These are phyloP conservation scores for Sigmodon hispidus DNA, from an alignment of 2,113 vertebrate genomes.

Conservation along the genomic window DNA sequence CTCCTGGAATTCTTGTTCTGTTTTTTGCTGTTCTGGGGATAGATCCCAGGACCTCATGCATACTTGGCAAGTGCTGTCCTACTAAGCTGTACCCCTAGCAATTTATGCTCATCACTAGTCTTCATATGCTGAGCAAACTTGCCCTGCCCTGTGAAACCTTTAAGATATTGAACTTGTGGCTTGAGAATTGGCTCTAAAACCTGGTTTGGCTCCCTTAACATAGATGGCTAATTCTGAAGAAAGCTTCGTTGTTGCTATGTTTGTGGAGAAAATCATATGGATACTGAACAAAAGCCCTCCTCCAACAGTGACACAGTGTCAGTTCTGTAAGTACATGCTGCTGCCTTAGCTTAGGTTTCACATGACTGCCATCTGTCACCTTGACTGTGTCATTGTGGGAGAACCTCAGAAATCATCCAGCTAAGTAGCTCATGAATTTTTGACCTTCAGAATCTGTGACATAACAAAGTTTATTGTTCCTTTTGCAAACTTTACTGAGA, in stretches of 20 bases:
- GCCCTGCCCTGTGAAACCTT: background rate
- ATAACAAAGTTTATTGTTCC: background rate
- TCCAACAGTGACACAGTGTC: background rate
- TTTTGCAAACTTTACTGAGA: background rate
- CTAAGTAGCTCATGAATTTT: background rate
- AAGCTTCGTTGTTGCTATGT: background rate
- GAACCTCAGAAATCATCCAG: background rate
- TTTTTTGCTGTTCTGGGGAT: background rate
- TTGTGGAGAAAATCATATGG: background rate
- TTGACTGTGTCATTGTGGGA: background rate
- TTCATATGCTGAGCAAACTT: background rate
- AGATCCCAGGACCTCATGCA: background rate
- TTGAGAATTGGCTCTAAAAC: slow-evolving; percentile 12
- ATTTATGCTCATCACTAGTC: background rate
- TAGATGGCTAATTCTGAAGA: background rate
- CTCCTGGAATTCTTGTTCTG: background rate
- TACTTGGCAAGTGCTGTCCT: background rate
- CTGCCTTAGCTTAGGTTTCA: background rate
- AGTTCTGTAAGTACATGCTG: background rate
- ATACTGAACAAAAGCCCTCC: background rate
- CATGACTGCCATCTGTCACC: background rate
- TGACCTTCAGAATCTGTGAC: background rate
- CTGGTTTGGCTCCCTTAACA: background rate
- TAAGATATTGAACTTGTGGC: background rate
- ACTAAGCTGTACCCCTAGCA: no score